A percentile compares a stretch with the other conserved stretches of the same genome.
Evolutionary conservation across 1,140 invertebrate species (phyloP).

Genomic region (Bursaphelenchus mucronatus): DNA sequence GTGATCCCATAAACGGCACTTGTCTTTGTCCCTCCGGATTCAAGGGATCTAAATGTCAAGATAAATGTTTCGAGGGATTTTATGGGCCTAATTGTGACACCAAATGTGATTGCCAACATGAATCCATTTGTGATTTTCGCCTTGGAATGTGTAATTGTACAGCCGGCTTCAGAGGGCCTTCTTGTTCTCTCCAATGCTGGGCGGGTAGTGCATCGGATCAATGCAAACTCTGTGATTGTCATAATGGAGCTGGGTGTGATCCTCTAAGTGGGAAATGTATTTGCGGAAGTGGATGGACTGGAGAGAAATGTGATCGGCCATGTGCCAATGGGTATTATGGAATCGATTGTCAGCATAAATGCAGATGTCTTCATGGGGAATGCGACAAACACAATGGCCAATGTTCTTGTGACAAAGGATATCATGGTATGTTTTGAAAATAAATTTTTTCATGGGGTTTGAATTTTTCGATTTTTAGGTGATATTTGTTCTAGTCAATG

Average conservation of each 20-base stretch:
- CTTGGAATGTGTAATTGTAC: constrained; percentile 64
- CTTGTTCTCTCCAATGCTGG: constrained; percentile 58
- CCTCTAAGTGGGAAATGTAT: constrained; percentile 74
- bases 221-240: constrained; percentile 81
- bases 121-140: constrained; percentile 62
- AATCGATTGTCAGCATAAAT: constrained; percentile 33
- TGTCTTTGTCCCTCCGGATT: constrained; percentile 75
- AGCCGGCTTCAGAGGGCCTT: constrained; percentile 62
- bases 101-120: constrained; percentile 63
- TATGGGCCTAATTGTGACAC: constrained; percentile 62
- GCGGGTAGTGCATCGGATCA: constrained; percentile 24
- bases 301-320: constrained; percentile 57
- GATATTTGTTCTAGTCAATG: constrained; percentile 52
- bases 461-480: constrained; percentile 61
- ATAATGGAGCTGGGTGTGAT: constrained; percentile 81
- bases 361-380: neutral
- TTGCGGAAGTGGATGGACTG: constrained; percentile 76
- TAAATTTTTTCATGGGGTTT: constrained; percentile 76
- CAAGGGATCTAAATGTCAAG: constrained; percentile 66
- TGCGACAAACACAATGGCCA: constrained; percentile 66
- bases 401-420: constrained; percentile 82
- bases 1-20: constrained; percentile 75
- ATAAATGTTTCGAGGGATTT: constrained; percentile 64
- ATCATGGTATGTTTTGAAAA: constrained; percentile 74
- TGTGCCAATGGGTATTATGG: constrained; percentile 61